A percentile compares a stretch with the other conserved stretches of the same genome.
Conservation (phyloP, 1,140 invertebrate genomes). For the Orchesella cincta region DNA sequence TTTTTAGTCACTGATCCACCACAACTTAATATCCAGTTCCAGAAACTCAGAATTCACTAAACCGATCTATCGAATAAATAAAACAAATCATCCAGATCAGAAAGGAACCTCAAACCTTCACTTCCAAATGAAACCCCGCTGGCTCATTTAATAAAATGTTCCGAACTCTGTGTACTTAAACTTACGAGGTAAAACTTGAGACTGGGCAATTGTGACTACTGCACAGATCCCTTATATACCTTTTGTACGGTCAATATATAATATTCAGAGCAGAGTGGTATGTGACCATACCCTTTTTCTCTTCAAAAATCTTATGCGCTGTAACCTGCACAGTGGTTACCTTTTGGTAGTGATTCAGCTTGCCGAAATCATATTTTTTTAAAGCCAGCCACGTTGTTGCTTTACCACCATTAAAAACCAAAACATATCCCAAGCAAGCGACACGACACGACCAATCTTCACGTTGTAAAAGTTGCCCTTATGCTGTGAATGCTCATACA, state of each 20-base stretch:
- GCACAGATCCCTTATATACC: neutral
- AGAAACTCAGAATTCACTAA: neutral
- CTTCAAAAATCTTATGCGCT: neutral
- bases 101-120: neutral
- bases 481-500: no score
- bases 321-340: neutral
- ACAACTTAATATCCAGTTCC: neutral
- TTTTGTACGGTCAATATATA: neutral
- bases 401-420: no score
- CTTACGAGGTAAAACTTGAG: neutral
- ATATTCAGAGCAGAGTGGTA: slow-evolving; percentile 8
- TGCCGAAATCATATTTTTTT: slow-evolving; percentile 17
- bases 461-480: no score
- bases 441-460: no score
- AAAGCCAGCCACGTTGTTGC: no score
- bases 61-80: neutral
- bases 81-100: neutral
- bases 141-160: neutral
- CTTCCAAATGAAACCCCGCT: neutral
- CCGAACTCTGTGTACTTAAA: neutral
- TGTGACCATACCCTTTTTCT: neutral
- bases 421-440: no score
- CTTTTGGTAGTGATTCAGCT: neutral
- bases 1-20: neutral
- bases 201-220: slow-evolving; percentile 2